A percentile compares a stretch with the other conserved stretches of the same genome.
Evolutionary conservation across 2,797 vertebrate species (phyloP).

Genomic region (Pelodytes ibericus): DNA sequence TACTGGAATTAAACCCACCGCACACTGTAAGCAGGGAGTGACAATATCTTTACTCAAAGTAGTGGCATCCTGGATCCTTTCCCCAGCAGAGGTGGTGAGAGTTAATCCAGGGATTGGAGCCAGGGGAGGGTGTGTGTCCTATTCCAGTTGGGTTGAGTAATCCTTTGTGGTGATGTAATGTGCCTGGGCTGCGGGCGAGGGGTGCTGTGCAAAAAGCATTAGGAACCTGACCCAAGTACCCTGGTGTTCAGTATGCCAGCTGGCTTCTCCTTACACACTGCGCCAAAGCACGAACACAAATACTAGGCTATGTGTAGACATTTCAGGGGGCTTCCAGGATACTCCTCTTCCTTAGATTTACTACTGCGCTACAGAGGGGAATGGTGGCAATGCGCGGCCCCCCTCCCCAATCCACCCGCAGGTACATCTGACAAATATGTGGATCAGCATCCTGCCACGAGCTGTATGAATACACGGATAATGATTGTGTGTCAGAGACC

Average conservation of each 20-base stretch:
- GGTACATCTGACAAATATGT: too few relatives aligned
- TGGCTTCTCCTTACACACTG: background rate
- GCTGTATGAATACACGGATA: too few relatives aligned
- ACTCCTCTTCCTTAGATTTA: background rate
- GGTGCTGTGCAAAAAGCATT: background rate
- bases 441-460: too few relatives aligned
- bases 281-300: slow-evolving; percentile 12
- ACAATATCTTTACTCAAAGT: too few relatives aligned
- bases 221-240: background rate
- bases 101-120: background rate
- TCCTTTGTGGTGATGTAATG: slow-evolving; percentile 5
- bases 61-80: background rate
- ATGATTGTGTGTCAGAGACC: too few relatives aligned
- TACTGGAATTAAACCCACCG: too few relatives aligned
- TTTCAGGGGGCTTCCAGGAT: background rate
- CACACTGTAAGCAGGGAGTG: too few relatives aligned
- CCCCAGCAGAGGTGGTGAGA: background rate
- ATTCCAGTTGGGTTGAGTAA: too few relatives aligned
- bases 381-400: too few relatives aligned
- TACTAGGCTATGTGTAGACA: background rate
- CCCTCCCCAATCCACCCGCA: too few relatives aligned
- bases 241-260: background rate
- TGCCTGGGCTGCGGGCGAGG: background rate
- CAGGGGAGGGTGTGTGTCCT: slow-evolving; percentile 1
- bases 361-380: background rate